Evolutionary conservation across 1,140 invertebrate species (phyloP), one percentile per base, ranked within the genome.

Genomic region (Phortica variegata): DNA sequence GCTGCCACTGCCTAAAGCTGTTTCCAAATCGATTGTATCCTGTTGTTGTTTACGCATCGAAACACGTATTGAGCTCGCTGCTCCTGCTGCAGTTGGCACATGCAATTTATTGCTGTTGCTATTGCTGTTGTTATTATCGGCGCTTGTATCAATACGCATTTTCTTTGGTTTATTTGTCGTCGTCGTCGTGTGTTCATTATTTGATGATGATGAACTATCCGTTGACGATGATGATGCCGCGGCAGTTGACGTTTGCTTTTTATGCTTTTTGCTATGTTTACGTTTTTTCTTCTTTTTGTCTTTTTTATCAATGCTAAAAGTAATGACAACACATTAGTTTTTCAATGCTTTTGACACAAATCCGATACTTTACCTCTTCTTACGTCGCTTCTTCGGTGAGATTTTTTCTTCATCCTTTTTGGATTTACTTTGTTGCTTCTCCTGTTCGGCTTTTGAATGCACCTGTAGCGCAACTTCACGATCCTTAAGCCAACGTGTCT

Each of bases 401-500:
- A 56, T 58, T 50, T 72, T 74, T 19, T 71, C 75, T 1, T 72
- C 70, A 13, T 71, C 69, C 38, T 78, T 77, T 47, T 77, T 78
- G 4, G 56, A 59, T 39, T 74, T 73, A 16, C 60, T 61, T 3
- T 16, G 6, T 2, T 33, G 54, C 46, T 60, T 79, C 1, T 48
- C 52, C 29, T 63, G 58, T 77, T 83, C 45, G 82, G 82, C 47
- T 2, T 60, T 51, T n/a, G 52, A 70, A 10, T 60, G 57, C 16
- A 55, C 78, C 46, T 81, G 83, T 23, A 84, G 82, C 0, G 88
- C 86, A 56, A 85, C 87, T 59, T 90, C 87, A 3, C 90, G 79
- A 69, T 90, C 88, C 1, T 83, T 84, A 76, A 89, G 82, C 88
- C 89, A 91, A 58, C 91, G 87, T 0, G 83, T 85, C 73, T 93